Percentiles rank a stretch among this genome's conserved stretches.
phyloP scores from a whole-genome alignment of 2,797 vertebrate genomes.

The Melanogrammus aeglefinus region DNA sequence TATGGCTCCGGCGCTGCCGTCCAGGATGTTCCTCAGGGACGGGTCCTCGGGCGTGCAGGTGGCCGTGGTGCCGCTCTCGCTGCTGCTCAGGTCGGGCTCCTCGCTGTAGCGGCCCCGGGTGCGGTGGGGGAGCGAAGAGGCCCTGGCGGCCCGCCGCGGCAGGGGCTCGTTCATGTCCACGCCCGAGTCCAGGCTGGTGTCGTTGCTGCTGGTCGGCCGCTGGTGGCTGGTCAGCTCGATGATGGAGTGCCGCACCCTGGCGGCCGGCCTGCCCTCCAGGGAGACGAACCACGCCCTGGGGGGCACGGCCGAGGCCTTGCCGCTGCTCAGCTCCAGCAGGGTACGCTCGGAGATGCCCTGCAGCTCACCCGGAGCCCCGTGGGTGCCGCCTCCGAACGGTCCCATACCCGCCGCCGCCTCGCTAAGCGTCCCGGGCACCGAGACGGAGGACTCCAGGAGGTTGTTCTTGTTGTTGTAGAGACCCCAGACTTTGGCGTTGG shows the following conservation, averaged over 20 bases:
- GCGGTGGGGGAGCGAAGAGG: slow-evolving; percentile 69
- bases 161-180: slow-evolving; percentile 94
- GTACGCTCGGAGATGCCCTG: slow-evolving; percentile 95
- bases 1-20: slow-evolving; percentile 76
- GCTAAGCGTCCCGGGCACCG: slow-evolving; percentile 92
- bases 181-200: slow-evolving; percentile 93
- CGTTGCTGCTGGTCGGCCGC: slow-evolving; percentile 85
- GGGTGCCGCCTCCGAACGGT: background rate
- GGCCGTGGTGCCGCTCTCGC: slow-evolving; percentile 88
- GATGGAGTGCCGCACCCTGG: slow-evolving; percentile 92
- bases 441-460: slow-evolving; percentile 90
- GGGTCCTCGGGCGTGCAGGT: slow-evolving; percentile 88
- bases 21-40: slow-evolving; percentile 80
- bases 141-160: slow-evolving; percentile 82
- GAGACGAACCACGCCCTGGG: slow-evolving; percentile 96
- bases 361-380: slow-evolving; percentile 66
- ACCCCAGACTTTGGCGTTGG: slow-evolving; percentile 76
- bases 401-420: slow-evolving; percentile 79
- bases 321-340: slow-evolving; percentile 84
- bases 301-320: slow-evolving; percentile 81
- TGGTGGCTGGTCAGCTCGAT: slow-evolving; percentile 87
- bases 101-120: slow-evolving; percentile 71
- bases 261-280: slow-evolving; percentile 87
- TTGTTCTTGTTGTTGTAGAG: slow-evolving; percentile 83
- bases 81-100: slow-evolving; percentile 89